Percentiles rank a stretch among this genome's conserved stretches.
Evolutionary conservation across 1,140 invertebrate genomes (phyloP).

Genomic region (Mycetomoellerius zeteki): DNA sequence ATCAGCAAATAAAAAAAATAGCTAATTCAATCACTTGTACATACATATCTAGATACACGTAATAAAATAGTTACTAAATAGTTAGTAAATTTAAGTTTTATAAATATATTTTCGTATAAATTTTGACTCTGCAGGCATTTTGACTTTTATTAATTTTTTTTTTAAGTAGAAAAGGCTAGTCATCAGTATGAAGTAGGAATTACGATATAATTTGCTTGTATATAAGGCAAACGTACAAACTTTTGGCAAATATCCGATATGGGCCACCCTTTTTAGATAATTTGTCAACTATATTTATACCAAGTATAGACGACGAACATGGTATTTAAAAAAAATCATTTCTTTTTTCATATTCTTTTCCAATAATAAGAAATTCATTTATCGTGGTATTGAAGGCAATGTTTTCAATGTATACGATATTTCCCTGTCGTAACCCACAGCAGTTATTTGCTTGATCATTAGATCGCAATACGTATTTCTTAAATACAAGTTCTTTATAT

Average conservation of each 20-base stretch:
- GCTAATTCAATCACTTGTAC: too few species aligned
- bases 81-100: background rate
- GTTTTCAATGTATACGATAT: background rate
- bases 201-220: background rate
- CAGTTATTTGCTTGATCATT: background rate
- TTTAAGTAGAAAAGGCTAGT: background rate
- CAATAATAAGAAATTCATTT: background rate
- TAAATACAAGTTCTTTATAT: background rate
- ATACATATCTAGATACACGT: too few species aligned
- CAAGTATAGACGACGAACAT: background rate
- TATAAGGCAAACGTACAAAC: background rate
- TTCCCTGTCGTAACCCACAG: background rate
- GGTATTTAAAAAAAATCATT: background rate
- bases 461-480: background rate
- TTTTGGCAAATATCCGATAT: constrained; percentile 4
- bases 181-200: background rate
- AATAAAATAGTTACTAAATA: background rate
- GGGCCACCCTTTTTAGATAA: background rate
- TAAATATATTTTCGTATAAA: background rate
- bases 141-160: background rate
- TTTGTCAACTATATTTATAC: background rate
- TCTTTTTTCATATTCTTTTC: too few species aligned
- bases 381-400: background rate
- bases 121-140: background rate
- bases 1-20: too few species aligned